Percentiles rank a stretch among this genome's conserved stretches.
These are phyloP conservation scores for Calliphora vomitoria DNA, from an alignment of 2,888 invertebrate genomes.

Conservation along the genomic window DNA sequence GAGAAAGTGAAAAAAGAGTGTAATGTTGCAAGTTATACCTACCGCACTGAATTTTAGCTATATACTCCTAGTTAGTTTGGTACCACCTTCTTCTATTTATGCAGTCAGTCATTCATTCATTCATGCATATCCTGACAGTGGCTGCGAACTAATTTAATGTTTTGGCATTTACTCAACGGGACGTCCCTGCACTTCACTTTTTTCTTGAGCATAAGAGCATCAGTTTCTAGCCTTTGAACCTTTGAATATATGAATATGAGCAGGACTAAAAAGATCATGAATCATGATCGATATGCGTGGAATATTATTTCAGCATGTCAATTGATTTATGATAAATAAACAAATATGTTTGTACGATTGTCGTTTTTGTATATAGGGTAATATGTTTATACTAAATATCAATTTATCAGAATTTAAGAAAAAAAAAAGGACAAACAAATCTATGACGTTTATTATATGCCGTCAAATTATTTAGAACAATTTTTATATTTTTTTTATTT, in stretches of 20 bases:
- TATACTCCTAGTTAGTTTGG: not conserved
- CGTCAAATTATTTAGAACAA: conserved; percentile 2
- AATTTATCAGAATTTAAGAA: conserved; percentile 66
- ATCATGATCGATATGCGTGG: conserved; percentile 4
- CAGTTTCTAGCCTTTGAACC: not conserved
- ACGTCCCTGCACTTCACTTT: conserved; percentile 35
- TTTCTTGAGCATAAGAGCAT: not conserved
- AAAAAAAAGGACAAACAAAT: not conserved
- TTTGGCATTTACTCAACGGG: conserved; percentile 71
- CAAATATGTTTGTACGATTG: conserved; percentile 68
- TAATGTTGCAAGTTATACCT: conserved; percentile 63
- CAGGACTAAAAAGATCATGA: not conserved
- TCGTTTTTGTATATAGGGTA: not conserved
- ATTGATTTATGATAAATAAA: conserved; percentile 78
- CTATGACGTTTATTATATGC: not conserved
- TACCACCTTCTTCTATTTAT: conserved; percentile 50
- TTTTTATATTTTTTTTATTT: not conserved
- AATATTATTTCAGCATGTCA: conserved; percentile 75
- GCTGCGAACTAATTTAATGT: conserved; percentile 69
- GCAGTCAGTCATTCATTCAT: not conserved
- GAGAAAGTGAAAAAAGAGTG: conserved; percentile 47
- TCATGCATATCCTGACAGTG: conserved; percentile 70
- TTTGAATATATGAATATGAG: not conserved
- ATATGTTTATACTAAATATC: conserved; percentile 77
- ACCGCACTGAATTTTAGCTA: conserved; percentile 59